Conservation (phyloP, 2,888 invertebrate genomes). For the Hanleya hanleyi region DNA sequence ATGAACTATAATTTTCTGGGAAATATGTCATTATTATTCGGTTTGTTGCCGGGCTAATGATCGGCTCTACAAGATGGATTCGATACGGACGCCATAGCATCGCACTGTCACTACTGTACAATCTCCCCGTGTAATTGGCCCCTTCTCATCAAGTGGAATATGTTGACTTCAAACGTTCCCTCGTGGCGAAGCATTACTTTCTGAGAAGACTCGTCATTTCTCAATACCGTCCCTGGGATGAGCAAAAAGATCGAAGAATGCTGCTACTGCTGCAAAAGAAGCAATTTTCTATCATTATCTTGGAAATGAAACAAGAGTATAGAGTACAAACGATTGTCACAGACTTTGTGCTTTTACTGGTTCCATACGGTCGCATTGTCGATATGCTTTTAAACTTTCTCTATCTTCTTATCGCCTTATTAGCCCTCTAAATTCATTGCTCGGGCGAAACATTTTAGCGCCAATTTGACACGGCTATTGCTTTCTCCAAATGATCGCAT, state of each 20-base stretch:
- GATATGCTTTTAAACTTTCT: too few species aligned
- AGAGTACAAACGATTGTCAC: too few species aligned
- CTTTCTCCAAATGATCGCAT: too few species aligned
- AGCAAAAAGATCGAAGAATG: not conserved
- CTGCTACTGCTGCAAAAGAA: slow-evolving; percentile 6
- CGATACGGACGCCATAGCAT: not conserved
- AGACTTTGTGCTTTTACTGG: too few species aligned
- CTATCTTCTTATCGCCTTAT: too few species aligned
- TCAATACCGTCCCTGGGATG: not conserved
- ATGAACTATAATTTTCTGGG: slow-evolving; percentile 9
- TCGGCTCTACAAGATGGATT: slow-evolving; percentile 1
- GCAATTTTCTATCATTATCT: slow-evolving; percentile 8
- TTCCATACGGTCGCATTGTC: too few species aligned
- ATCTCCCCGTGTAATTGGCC: not conserved
- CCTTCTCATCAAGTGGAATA: slow-evolving; percentile 9
- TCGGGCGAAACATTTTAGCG: too few species aligned
- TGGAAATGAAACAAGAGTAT: not conserved
- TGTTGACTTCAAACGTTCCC: slow-evolving; percentile 6
- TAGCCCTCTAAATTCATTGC: too few species aligned
- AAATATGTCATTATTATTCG: slow-evolving; percentile 8
- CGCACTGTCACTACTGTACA: not conserved
- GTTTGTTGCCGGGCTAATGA: slow-evolving; percentile 8
- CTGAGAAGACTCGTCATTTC: not conserved
- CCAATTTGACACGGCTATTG: too few species aligned
- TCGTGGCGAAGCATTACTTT: not conserved